Evolutionary conservation across 2,113 vertebrate species (phyloP).

Genomic region (Laticauda colubrina): DNA sequence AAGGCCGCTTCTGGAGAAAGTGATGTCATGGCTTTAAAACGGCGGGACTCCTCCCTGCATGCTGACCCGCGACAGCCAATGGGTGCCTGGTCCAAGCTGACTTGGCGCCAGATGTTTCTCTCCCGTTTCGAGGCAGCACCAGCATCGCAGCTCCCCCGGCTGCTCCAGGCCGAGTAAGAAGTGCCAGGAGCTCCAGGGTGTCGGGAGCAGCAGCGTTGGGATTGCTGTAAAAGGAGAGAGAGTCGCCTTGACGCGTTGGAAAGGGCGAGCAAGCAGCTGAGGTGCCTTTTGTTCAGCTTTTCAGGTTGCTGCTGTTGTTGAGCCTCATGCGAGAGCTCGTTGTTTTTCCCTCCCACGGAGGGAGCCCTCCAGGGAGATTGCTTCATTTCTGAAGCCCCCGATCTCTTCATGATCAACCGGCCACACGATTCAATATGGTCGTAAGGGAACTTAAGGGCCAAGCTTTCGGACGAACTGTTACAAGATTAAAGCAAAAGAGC

Average conservation of each 20-base stretch:
- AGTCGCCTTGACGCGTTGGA: neutral
- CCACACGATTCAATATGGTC: neutral
- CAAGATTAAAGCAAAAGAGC: neutral
- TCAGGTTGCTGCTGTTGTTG: neutral
- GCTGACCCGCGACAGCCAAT: conserved; percentile 36
- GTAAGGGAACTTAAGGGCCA: neutral
- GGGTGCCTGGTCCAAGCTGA: conserved; percentile 2
- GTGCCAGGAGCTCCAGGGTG: neutral
- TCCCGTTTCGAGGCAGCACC: neutral
- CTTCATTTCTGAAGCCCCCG: neutral
- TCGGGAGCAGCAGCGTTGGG: neutral
- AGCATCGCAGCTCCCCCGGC: neutral
- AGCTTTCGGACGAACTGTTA: neutral
- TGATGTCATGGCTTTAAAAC: conserved; percentile 19
- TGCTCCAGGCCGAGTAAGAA: neutral
- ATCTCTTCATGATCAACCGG: neutral
- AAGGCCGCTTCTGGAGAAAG: conserved; percentile 4
- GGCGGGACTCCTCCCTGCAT: neutral
- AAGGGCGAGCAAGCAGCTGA: neutral
- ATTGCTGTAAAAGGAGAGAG: neutral
- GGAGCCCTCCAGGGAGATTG: neutral
- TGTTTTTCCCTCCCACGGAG: neutral
- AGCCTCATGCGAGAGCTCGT: neutral
- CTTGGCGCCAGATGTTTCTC: conserved; percentile 16
- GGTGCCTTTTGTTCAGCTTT: neutral